These are phyloP conservation scores for Prostheceraeus crozeri DNA, from an alignment of 2,888 invertebrate genomes.

Conservation along the genomic window DNA sequence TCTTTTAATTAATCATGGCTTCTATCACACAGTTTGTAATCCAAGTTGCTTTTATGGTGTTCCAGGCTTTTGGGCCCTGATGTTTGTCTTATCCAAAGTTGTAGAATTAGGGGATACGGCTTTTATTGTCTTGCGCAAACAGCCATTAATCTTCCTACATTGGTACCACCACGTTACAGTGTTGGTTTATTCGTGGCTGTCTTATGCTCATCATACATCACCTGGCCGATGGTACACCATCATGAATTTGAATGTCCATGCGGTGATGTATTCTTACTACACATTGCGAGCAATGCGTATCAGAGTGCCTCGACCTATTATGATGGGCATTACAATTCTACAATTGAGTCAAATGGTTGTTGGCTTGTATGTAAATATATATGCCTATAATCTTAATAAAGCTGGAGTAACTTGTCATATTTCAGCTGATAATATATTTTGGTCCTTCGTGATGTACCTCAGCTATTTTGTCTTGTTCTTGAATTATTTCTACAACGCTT, in stretches of 20 bases:
- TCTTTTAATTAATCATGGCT: slow-evolving; percentile 76
- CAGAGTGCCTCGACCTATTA: slow-evolving; percentile 63
- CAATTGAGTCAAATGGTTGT: slow-evolving; percentile 88
- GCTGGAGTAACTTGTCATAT: slow-evolving; percentile 24
- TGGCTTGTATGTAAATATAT: slow-evolving; percentile 68
- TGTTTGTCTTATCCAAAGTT: slow-evolving; percentile 90
- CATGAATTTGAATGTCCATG: slow-evolving; percentile 60
- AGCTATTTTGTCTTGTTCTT: slow-evolving; percentile 56
- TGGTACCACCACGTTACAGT: slow-evolving; percentile 61
- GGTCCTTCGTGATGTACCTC: slow-evolving; percentile 50
- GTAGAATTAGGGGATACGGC: slow-evolving; percentile 71
- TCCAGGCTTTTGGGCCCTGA: slow-evolving; percentile 91
- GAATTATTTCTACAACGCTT: slow-evolving; percentile 55
- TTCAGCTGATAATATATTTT: slow-evolving; percentile 1
- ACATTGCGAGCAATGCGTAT: slow-evolving; percentile 56
- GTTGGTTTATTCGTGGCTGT: slow-evolving; percentile 59
- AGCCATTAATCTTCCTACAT: slow-evolving; percentile 59
- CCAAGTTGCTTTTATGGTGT: slow-evolving; percentile 60
- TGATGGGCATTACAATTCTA: slow-evolving; percentile 80
- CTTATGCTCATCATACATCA: slow-evolving; percentile 51
- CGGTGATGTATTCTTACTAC: slow-evolving; percentile 60
- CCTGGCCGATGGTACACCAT: slow-evolving; percentile 57
- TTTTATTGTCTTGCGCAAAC: slow-evolving; percentile 58
- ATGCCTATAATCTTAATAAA: neutral
- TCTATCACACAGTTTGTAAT: slow-evolving; percentile 89